Evolutionary conservation across 2,888 invertebrate genomes (phyloP).

Genomic region (Drosophila borborema): DNA sequence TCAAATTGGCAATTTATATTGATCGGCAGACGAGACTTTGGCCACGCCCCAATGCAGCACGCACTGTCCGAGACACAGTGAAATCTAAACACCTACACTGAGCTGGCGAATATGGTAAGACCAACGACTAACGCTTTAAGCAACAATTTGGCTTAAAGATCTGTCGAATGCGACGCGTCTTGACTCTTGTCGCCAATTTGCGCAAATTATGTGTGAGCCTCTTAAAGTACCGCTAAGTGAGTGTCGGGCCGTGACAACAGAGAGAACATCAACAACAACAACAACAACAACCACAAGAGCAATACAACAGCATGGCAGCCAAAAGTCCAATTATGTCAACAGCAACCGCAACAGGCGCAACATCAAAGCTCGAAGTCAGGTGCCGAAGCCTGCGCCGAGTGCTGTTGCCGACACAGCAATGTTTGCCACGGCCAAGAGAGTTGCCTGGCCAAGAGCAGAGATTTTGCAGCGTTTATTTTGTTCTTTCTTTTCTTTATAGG

Average conservation of each 20-base stretch:
- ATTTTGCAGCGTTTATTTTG: not conserved
- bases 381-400: constrained; percentile 44
- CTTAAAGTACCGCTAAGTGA: constrained; percentile 79
- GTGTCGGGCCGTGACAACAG: constrained; percentile 62
- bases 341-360: constrained; percentile 67
- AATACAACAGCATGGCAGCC: constrained; percentile 50
- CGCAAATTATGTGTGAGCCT: constrained; percentile 77
- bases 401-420: constrained; percentile 56
- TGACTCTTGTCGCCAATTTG: constrained; percentile 77
- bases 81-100: constrained; percentile 50
- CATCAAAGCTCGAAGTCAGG: constrained; percentile 64
- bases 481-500: constrained; percentile 46
- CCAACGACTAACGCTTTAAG: constrained; percentile 51
- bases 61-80: constrained; percentile 11
- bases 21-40: constrained; percentile 51
- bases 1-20: constrained; percentile 79
- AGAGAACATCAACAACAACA: constrained; percentile 11
- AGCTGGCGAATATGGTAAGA: not conserved
- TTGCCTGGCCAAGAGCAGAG: constrained; percentile 44
- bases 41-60: constrained; percentile 23
- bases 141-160: constrained; percentile 78
- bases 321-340: constrained; percentile 80
- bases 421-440: constrained; percentile 37
- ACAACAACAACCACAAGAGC: constrained; percentile 34
- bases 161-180: constrained; percentile 44